Evolutionary conservation across 2,797 vertebrate species (phyloP).

Genomic region (Phrynocephalus forsythii): DNA sequence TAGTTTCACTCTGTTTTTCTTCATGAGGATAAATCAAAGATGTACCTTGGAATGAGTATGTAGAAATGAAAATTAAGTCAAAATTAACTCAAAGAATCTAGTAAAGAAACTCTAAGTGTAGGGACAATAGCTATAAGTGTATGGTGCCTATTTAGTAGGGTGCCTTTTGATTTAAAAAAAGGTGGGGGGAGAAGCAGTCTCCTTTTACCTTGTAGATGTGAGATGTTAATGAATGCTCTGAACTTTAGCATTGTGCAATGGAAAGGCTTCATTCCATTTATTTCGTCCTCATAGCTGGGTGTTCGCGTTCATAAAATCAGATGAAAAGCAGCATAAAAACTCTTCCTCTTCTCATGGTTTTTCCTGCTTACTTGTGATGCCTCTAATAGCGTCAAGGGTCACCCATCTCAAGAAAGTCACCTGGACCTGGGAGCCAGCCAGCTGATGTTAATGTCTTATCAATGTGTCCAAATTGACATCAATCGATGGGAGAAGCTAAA

Average conservation of each 20-base stretch:
- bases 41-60: no score
- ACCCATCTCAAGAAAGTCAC: neutral
- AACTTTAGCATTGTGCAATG: neutral
- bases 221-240: neutral
- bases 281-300: neutral
- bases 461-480: slow-evolving; percentile 12
- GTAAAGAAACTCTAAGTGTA: neutral
- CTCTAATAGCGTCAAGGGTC: slow-evolving; percentile 16
- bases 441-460: slow-evolving; percentile 1
- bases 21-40: no score
- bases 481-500: slow-evolving; percentile 30
- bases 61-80: neutral
- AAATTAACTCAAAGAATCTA: neutral
- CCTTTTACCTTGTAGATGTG: neutral
- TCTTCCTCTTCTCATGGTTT: neutral
- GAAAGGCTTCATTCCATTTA: neutral
- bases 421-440: neutral
- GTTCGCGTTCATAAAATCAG: slow-evolving; percentile 14
- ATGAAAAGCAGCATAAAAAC: fast-evolving
- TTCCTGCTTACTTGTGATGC: neutral
- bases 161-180: neutral
- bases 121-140: no score
- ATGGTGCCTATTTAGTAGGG: neutral
- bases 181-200: neutral
- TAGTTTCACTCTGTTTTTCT: neutral